phyloP scores from a whole-genome alignment of 2,888 invertebrate species.

The Neoitamus cyanurus region DNA sequence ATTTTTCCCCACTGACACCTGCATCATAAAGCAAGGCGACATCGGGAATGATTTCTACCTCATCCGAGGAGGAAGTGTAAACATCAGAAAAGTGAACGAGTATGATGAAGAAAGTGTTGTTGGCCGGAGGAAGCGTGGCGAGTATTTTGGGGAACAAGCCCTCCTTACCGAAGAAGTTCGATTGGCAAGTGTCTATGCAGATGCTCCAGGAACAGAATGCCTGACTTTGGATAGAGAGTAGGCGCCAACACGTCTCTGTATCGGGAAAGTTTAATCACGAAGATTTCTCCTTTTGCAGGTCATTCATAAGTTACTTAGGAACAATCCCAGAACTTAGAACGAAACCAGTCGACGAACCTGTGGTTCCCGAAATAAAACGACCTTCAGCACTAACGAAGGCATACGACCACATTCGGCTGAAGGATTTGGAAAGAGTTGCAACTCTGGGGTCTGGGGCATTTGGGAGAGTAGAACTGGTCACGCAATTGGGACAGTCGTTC shows the following conservation, averaged over 20 bases:
- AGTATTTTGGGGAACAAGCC: slow-evolving; percentile 92
- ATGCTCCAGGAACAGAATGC: slow-evolving; percentile 86
- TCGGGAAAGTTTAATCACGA: slow-evolving; percentile 52
- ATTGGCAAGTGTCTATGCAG: slow-evolving; percentile 90
- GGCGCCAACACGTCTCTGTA: slow-evolving; percentile 58
- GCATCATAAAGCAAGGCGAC: slow-evolving; percentile 87
- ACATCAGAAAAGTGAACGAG: slow-evolving; percentile 75
- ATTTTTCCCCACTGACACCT: slow-evolving; percentile 81
- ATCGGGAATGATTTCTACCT: slow-evolving; percentile 91
- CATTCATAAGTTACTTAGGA: slow-evolving; percentile 87
- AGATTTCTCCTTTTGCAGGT: slow-evolving; percentile 63
- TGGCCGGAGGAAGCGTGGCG: slow-evolving; percentile 77
- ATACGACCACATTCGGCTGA: slow-evolving; percentile 76
- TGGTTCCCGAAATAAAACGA: slow-evolving; percentile 54
- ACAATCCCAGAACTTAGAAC: slow-evolving; percentile 68
- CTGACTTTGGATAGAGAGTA: slow-evolving; percentile 87
- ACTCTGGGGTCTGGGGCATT: slow-evolving; percentile 95
- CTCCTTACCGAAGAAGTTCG: slow-evolving; percentile 85
- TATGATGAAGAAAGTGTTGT: slow-evolving; percentile 74
- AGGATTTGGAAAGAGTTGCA: slow-evolving; percentile 82
- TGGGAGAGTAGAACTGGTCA: slow-evolving; percentile 86
- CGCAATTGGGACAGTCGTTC: slow-evolving; percentile 72
- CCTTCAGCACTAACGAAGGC: slow-evolving; percentile 66
- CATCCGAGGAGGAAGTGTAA: slow-evolving; percentile 84
- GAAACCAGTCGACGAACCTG: slow-evolving; percentile 56